Evolutionary conservation across 2,888 invertebrate genomes (phyloP).

Genomic region (Sipha maydis): DNA sequence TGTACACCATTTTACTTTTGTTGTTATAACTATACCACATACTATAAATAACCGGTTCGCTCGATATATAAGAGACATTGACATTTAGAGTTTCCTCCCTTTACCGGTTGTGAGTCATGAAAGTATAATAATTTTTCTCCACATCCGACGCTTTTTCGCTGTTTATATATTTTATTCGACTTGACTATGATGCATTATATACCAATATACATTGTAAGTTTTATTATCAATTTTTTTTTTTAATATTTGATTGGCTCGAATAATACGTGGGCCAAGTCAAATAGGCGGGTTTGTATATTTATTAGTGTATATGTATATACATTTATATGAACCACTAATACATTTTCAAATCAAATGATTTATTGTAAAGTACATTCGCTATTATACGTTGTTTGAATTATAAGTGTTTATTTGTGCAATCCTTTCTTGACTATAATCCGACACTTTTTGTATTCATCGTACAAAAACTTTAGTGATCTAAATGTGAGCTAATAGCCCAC

Average conservation of each 20-base stretch:
- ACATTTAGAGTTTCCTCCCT: conserved; percentile 53
- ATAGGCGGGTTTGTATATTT: not conserved
- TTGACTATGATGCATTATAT: not conserved
- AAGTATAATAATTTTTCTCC: conserved; percentile 12
- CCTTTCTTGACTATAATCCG: not conserved
- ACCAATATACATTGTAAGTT: not conserved
- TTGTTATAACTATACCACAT: conserved; percentile 4
- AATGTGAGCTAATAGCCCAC: too few species aligned
- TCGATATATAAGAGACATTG: conserved; percentile 33
- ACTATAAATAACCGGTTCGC: conserved; percentile 31
- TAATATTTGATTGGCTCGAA: not conserved
- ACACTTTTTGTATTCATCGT: too few species aligned
- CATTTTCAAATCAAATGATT: not conserved
- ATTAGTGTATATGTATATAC: not conserved
- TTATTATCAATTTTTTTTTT: conserved; percentile 11
- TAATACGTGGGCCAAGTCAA: not conserved
- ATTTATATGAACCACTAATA: not conserved
- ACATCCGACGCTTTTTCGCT: conserved; percentile 17
- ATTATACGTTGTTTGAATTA: not conserved
- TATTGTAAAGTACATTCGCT: not conserved
- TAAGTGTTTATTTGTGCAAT: not conserved
- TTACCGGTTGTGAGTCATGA: conserved; percentile 31
- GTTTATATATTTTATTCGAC: conserved; percentile 6
- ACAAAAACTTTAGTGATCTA: too few species aligned
- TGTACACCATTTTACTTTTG: not conserved